These are phyloP conservation scores for Terrapene triunguis DNA, from an alignment of 2,113 vertebrate species.

Conservation along the genomic window DNA sequence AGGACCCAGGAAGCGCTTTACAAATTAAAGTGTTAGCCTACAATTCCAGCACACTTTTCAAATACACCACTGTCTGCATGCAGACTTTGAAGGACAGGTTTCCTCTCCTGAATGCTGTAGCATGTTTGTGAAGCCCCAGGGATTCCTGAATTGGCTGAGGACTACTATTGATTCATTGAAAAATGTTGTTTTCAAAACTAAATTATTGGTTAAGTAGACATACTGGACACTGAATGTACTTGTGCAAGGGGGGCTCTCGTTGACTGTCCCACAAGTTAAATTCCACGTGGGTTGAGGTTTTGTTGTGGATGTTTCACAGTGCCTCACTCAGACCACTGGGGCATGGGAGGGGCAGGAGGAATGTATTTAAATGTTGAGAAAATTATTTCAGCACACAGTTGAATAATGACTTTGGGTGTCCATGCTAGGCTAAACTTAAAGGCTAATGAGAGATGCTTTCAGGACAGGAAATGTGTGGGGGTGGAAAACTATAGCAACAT, in stretches of 20 bases:
- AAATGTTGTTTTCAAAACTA: accelerated
- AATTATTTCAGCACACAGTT: not conserved
- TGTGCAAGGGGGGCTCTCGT: not conserved
- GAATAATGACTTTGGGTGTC: not conserved
- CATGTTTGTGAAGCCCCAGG: not conserved
- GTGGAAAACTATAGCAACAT: not conserved
- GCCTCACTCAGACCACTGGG: not conserved
- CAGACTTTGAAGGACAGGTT: not conserved
- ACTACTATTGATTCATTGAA: not conserved
- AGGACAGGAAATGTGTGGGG: not conserved
- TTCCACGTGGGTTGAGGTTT: not conserved
- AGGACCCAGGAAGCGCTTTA: not conserved
- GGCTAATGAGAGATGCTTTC: not conserved
- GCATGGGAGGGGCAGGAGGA: not conserved
- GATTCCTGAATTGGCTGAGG: not conserved
- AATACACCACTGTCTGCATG: not conserved
- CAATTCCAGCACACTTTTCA: not conserved
- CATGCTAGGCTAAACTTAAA: not conserved
- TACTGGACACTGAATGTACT: not conserved
- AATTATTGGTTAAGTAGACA: not conserved
- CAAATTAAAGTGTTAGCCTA: not conserved
- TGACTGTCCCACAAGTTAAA: accelerated
- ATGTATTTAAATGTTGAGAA: not conserved
- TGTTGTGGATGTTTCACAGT: not conserved
- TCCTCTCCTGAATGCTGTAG: not conserved